These are phyloP conservation scores for Hirtodrosophila histrioides DNA, from an alignment of 2,888 invertebrate species.

Conservation along the genomic window DNA sequence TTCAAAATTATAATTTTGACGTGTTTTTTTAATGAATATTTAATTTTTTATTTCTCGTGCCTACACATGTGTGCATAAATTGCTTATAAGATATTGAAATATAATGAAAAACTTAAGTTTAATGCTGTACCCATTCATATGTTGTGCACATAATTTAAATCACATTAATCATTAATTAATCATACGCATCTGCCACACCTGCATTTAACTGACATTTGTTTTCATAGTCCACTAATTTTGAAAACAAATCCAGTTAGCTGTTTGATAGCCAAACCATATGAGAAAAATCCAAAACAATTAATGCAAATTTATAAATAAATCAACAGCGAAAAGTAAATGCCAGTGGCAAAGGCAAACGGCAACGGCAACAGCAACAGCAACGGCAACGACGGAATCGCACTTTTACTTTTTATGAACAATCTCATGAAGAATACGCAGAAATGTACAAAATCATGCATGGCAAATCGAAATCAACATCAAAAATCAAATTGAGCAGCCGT, in stretches of 20 bases:
- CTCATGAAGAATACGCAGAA: slow-evolving; percentile 39
- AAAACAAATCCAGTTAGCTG: not conserved
- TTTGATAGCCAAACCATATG: not conserved
- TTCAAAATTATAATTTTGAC: no score
- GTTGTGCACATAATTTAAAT: slow-evolving; percentile 2
- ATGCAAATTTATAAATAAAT: slow-evolving; percentile 38
- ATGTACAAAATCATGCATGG: slow-evolving; percentile 36
- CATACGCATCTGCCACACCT: slow-evolving; percentile 16
- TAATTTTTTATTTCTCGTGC: no score
- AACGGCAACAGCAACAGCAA: no score
- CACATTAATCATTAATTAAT: slow-evolving; percentile 24
- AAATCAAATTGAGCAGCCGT: slow-evolving; percentile 49
- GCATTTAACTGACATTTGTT: slow-evolving; percentile 26
- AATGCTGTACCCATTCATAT: not conserved
- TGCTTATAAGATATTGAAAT: slow-evolving; percentile 1
- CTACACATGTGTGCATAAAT: no score
- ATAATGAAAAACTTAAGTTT: slow-evolving; percentile 1
- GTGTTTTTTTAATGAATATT: no score
- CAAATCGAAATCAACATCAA: slow-evolving; percentile 47
- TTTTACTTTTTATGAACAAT: slow-evolving; percentile 61
- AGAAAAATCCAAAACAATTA: slow-evolving; percentile 25
- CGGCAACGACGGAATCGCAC: slow-evolving; percentile 26
- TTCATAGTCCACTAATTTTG: slow-evolving; percentile 22
- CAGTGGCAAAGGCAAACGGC: not conserved
- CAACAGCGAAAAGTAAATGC: slow-evolving; percentile 4